phyloP scores from a whole-genome alignment of 2,888 invertebrate genomes.

The Hydrotaea diabolus region DNA sequence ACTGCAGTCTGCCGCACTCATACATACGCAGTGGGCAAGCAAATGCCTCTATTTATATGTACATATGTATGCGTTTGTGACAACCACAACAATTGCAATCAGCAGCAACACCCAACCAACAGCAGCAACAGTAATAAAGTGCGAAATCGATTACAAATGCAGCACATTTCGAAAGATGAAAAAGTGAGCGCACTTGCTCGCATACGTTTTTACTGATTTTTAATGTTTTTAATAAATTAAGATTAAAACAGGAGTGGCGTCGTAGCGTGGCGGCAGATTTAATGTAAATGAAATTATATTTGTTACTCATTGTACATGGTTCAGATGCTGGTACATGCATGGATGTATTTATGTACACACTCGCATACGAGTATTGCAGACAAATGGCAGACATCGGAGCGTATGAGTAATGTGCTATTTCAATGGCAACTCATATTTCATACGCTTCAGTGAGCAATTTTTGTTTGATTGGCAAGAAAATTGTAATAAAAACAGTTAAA shows the following conservation, averaged over 20 bases:
- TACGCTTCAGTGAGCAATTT: too few relatives aligned
- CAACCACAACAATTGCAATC: slow-evolving; percentile 28
- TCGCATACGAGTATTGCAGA: too few relatives aligned
- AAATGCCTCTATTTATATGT: too few relatives aligned
- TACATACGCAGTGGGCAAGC: too few relatives aligned
- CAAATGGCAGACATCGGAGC: too few relatives aligned
- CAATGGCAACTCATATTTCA: too few relatives aligned
- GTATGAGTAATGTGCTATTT: too few relatives aligned
- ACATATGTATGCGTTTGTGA: neutral
- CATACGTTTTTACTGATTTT: slow-evolving; percentile 57
- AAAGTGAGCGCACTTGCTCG: neutral
- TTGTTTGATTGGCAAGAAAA: too few relatives aligned
- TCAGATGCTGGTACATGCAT: too few relatives aligned
- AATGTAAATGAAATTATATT: slow-evolving; percentile 52
- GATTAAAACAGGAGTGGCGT: slow-evolving; percentile 40
- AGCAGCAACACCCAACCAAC: slow-evolving; percentile 12
- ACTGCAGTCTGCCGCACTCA: slow-evolving; percentile 45
- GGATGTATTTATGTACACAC: too few relatives aligned
- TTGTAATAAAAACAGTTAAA: too few relatives aligned
- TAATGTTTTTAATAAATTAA: slow-evolving; percentile 64
- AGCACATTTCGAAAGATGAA: neutral
- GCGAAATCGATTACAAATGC: slow-evolving; percentile 62
- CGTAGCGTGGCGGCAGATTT: slow-evolving; percentile 40
- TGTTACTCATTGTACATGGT: neutral
- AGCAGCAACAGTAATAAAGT: slow-evolving; percentile 48